Percentiles rank a stretch among this genome's conserved stretches.
phyloP scores from a whole-genome alignment of 2,113 vertebrate species.

The Paralichthys olivaceus region DNA sequence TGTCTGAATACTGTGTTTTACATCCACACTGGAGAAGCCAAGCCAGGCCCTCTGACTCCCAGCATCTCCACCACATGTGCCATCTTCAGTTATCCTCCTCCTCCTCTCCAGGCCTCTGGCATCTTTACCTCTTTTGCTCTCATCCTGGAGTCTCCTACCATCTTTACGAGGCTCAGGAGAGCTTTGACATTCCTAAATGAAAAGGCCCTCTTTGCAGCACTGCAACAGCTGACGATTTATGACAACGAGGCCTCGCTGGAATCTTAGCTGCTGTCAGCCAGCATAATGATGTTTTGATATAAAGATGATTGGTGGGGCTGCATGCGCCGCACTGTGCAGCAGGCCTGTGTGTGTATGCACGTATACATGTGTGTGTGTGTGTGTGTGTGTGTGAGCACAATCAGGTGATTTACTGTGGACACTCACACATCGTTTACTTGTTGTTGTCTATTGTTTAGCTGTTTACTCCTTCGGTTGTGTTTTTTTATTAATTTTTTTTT shows the following conservation, averaged over 20 bases:
- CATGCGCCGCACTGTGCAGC: constrained; percentile 68
- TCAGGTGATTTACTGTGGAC: constrained; percentile 75
- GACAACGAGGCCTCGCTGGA: constrained; percentile 86
- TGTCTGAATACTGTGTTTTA: constrained; percentile 14
- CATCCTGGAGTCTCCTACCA: constrained; percentile 83
- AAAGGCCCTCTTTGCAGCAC: constrained; percentile 88
- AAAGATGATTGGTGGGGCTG: constrained; percentile 93
- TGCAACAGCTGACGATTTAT: constrained; percentile 90
- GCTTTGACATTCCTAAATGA: constrained; percentile 93
- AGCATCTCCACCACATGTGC: constrained; percentile 34
- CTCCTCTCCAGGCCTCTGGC: constrained; percentile 34
- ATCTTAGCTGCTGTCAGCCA: constrained; percentile 90
- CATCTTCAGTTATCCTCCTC: constrained; percentile 38
- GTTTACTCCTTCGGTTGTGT: constrained; percentile 60
- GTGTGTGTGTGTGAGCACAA: constrained; percentile 36
- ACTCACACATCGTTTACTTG: constrained; percentile 67
- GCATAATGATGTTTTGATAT: constrained; percentile 95
- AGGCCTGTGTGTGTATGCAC: constrained; percentile 32
- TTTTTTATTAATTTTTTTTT: constrained; percentile 46
- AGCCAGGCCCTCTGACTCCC: constrained; percentile 14
- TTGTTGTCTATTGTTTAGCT: constrained; percentile 74
- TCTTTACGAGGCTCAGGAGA: constrained; percentile 88
- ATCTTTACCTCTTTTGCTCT: constrained; percentile 49
- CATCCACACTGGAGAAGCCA: not conserved
- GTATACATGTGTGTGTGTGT: constrained; percentile 24